Percentiles rank a stretch among this genome's conserved stretches.
Evolutionary conservation across 2,888 invertebrate genomes (phyloP).

Genomic region (Ochropleura leucogaster): DNA sequence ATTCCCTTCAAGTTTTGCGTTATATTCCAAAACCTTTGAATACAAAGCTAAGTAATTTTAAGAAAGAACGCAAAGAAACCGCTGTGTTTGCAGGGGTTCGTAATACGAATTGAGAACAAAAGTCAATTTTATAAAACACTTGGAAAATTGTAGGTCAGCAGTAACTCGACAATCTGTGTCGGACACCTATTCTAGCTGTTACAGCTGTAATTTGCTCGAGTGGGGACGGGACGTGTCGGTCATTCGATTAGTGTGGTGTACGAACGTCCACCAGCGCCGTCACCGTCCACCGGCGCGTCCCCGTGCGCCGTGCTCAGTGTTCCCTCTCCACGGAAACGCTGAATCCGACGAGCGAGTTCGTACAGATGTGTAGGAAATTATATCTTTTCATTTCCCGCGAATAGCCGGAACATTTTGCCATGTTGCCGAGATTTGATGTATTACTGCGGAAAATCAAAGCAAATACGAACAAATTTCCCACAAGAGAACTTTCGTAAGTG

Average conservation of each 20-base stretch:
- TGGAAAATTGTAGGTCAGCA: constrained; percentile 54
- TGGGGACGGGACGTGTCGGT: constrained; percentile 68
- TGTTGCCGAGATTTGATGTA: constrained; percentile 54
- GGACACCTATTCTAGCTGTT: constrained; percentile 69
- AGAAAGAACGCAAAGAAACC: constrained; percentile 54
- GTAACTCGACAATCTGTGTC: constrained; percentile 69
- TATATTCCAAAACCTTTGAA: constrained; percentile 57
- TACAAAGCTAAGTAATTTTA: constrained; percentile 61
- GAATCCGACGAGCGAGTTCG: constrained; percentile 42
- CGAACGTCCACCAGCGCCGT: constrained; percentile 16
- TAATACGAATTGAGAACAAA: constrained; percentile 53
- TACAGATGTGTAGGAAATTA: constrained; percentile 52
- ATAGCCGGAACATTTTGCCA: constrained; percentile 55
- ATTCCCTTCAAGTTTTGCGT: constrained; percentile 56
- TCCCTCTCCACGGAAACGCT: constrained; percentile 43
- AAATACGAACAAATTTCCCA: constrained; percentile 15
- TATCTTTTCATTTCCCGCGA: constrained; percentile 50
- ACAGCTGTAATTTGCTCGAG: constrained; percentile 73
- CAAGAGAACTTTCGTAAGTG: constrained; percentile 13
- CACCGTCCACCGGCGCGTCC: constrained; percentile 4
- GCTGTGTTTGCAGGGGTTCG: constrained; percentile 51
- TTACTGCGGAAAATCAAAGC: constrained; percentile 47
- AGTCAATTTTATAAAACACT: constrained; percentile 60
- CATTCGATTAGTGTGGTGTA: constrained; percentile 69
- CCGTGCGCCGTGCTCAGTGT: constrained; percentile 25